Evolutionary conservation across 2,888 invertebrate genomes (phyloP).

Genomic region (Pyrrhia umbra): DNA sequence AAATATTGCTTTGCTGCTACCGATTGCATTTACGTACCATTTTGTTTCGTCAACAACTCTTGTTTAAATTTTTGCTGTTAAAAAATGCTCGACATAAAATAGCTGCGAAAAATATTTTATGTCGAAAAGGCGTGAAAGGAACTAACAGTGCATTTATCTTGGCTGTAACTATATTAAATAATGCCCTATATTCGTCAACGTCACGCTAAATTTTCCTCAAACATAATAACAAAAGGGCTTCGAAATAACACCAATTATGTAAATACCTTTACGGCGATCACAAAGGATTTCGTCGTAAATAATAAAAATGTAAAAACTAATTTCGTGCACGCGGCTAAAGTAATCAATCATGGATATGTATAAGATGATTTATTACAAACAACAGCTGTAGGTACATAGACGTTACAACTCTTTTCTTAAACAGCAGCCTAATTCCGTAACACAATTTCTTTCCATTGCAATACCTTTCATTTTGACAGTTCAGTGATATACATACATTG

Average conservation of each 20-base stretch:
- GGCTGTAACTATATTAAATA: slow-evolving; percentile 52
- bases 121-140: slow-evolving; percentile 28
- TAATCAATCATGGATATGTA: slow-evolving; percentile 82
- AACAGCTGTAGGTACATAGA: slow-evolving; percentile 77
- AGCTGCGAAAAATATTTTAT: slow-evolving; percentile 8
- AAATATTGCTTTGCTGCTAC: neutral
- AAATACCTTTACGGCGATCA: slow-evolving; percentile 60
- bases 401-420: slow-evolving; percentile 79
- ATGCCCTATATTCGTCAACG: slow-evolving; percentile 51
- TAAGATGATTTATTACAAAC: slow-evolving; percentile 81
- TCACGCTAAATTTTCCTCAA: slow-evolving; percentile 55
- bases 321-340: slow-evolving; percentile 70
- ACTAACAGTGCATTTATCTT: slow-evolving; percentile 48
- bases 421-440: slow-evolving; percentile 15
- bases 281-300: slow-evolving; percentile 52
- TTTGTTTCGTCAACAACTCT: no score
- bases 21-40: neutral
- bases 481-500: no score
- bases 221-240: slow-evolving; percentile 57
- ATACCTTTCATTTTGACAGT: neutral
- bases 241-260: slow-evolving; percentile 65
- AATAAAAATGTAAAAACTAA: slow-evolving; percentile 70
- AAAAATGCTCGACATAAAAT: slow-evolving; percentile 2
- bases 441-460: neutral
- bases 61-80: neutral